phyloP scores from a whole-genome alignment of 1,140 invertebrate species.

The Drosophila leontia region DNA sequence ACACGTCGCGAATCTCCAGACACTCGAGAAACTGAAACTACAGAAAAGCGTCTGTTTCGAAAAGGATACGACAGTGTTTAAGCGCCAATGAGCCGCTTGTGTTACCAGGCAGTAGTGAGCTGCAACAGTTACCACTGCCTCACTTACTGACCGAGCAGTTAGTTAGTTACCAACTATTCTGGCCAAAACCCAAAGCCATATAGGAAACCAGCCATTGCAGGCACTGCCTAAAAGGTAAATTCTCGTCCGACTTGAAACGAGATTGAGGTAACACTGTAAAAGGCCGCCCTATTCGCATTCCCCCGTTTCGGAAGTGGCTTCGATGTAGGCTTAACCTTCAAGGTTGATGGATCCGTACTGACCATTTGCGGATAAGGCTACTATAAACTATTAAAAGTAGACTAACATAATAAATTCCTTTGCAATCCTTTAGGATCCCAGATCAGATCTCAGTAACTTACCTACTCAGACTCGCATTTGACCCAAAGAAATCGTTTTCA shows the following conservation, averaged over 20 bases:
- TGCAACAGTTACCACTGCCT: constrained; percentile 15
- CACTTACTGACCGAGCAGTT: constrained; percentile 4
- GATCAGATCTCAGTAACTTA: neutral
- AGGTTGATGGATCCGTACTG: neutral
- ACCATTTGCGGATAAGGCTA: neutral
- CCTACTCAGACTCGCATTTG: neutral
- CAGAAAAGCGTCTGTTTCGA: neutral
- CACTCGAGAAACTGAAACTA: neutral
- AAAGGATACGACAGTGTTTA: constrained; percentile 7
- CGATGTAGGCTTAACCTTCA: neutral
- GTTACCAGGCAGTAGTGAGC: constrained; percentile 9
- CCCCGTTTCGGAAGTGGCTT: neutral
- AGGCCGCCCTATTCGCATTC: constrained; percentile 1
- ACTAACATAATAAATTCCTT: neutral
- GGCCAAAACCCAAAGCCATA: constrained; percentile 13
- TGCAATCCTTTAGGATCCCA: neutral
- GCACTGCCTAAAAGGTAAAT: constrained; percentile 51
- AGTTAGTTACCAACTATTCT: constrained; percentile 1
- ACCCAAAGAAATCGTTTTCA: constrained; percentile 18
- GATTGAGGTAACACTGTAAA: constrained; percentile 5
- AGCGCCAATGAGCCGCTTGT: constrained; percentile 10
- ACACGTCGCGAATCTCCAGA: constrained; percentile 1
- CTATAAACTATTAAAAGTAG: neutral
- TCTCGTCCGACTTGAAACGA: neutral
- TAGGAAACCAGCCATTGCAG: constrained; percentile 3